Evolutionary conservation across 2,797 vertebrate species (phyloP).

Genomic region (Phalloptychus januarius): DNA sequence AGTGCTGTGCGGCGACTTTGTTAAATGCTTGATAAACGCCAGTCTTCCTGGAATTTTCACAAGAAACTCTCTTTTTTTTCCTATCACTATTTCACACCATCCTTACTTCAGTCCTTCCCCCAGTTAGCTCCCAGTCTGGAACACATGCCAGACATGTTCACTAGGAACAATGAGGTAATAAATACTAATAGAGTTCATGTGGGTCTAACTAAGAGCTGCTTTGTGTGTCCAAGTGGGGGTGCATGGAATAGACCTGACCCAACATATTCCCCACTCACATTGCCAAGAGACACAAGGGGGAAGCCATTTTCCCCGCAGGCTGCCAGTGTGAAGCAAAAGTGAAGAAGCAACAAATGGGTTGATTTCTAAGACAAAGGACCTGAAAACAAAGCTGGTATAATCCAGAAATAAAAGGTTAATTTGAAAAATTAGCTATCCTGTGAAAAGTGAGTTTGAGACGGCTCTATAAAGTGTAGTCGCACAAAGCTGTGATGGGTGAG

Average conservation of each 20-base stretch:
- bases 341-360: slow-evolving; percentile 2
- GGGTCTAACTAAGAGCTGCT: slow-evolving; percentile 69
- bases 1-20: background rate
- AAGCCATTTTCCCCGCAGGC: slow-evolving; percentile 48
- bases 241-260: slow-evolving; percentile 16
- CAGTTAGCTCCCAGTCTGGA: slow-evolving; percentile 47
- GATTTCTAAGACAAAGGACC: slow-evolving; percentile 1
- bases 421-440: background rate
- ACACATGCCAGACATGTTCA: slow-evolving; percentile 56
- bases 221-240: slow-evolving; percentile 55
- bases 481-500: slow-evolving; percentile 23
- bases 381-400: slow-evolving; percentile 9
- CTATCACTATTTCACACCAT: slow-evolving; percentile 18
- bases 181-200: slow-evolving; percentile 74
- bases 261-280: slow-evolving; percentile 42
- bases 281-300: slow-evolving; percentile 43
- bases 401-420: slow-evolving; percentile 24
- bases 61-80: slow-evolving; percentile 35
- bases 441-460: background rate
- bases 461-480: background rate
- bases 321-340: slow-evolving; percentile 44
- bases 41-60: slow-evolving; percentile 35
- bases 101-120: slow-evolving; percentile 35
- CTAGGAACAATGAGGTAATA: slow-evolving; percentile 67
- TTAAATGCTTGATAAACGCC: slow-evolving; percentile 2